Evolutionary conservation across 35 echinoderm and acorn worm genomes (phyloP).

Genomic region (Amphiura filiformis): DNA sequence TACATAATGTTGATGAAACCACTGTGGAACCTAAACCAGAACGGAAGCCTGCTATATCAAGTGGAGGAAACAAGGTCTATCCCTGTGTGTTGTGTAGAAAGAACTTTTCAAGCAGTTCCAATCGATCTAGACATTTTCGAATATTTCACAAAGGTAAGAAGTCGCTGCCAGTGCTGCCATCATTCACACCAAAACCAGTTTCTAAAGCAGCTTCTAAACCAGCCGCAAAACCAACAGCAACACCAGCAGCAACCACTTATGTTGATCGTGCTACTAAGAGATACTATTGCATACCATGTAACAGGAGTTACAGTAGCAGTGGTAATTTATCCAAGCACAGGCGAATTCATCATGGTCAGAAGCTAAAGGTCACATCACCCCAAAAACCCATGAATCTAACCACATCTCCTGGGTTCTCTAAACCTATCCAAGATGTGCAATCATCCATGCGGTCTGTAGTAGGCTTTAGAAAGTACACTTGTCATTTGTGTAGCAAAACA

Average conservation of each 20-base stretch:
- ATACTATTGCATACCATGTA: not conserved
- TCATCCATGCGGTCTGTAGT: not conserved
- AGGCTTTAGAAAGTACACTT: not conserved
- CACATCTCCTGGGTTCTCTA: too few species aligned
- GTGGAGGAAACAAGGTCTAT: not conserved
- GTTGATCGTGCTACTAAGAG: not conserved
- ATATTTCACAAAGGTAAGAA: conserved; percentile 6
- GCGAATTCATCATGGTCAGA: not conserved
- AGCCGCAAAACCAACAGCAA: not conserved
- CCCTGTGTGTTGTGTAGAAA: not conserved
- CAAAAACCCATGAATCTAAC: not conserved
- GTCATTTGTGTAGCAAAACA: not conserved
- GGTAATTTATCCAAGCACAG: not conserved
- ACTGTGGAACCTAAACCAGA: not conserved
- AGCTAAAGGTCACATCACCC: not conserved
- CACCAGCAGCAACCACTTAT: not conserved
- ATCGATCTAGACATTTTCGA: not conserved
- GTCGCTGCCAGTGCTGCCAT: not conserved
- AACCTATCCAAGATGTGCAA: not conserved
- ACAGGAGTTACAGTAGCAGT: not conserved
- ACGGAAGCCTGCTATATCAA: not conserved
- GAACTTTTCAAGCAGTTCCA: conserved; percentile 2
- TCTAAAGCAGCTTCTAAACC: not conserved
- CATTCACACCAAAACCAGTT: too few species aligned
- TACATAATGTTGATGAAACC: not conserved